phyloP scores from a whole-genome alignment of 2,888 invertebrate species.

The Acrobasis consociella region DNA sequence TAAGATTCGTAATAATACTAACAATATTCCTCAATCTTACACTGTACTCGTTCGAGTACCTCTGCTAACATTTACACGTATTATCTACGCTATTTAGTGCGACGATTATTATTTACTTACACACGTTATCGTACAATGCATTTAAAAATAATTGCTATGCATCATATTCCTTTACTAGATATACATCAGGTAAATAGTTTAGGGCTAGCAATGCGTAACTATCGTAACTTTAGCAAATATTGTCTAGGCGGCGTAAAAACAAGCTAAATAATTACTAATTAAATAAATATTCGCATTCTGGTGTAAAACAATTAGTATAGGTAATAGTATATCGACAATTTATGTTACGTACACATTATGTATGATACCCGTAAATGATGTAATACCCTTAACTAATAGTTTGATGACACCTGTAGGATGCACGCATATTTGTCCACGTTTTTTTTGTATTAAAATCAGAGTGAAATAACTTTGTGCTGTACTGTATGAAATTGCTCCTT shows the following conservation, averaged over 20 bases:
- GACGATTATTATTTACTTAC: constrained; percentile 20
- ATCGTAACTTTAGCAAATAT: neutral
- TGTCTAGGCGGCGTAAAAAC: neutral
- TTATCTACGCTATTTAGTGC: constrained; percentile 20
- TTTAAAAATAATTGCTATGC: constrained; percentile 27
- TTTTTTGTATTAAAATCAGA: neutral
- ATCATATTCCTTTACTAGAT: constrained; percentile 79
- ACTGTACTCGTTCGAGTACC: neutral
- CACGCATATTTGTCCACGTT: constrained; percentile 7
- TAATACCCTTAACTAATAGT: neutral
- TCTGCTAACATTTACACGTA: constrained; percentile 16
- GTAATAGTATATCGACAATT: neutral
- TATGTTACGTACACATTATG: neutral
- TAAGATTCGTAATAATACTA: constrained; percentile 22
- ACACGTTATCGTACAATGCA: constrained; percentile 24
- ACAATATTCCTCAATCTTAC: constrained; percentile 11
- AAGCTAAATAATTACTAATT: neutral
- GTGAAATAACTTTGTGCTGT: neutral
- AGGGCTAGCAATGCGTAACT: neutral
- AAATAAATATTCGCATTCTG: neutral
- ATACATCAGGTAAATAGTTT: neutral
- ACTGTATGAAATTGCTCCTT: neutral
- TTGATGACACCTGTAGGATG: constrained; percentile 20
- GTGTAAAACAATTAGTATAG: neutral
- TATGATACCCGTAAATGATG: constrained; percentile 2